phyloP scores from a whole-genome alignment of 2,888 invertebrate species.

The Steinernema hermaphroditum region DNA sequence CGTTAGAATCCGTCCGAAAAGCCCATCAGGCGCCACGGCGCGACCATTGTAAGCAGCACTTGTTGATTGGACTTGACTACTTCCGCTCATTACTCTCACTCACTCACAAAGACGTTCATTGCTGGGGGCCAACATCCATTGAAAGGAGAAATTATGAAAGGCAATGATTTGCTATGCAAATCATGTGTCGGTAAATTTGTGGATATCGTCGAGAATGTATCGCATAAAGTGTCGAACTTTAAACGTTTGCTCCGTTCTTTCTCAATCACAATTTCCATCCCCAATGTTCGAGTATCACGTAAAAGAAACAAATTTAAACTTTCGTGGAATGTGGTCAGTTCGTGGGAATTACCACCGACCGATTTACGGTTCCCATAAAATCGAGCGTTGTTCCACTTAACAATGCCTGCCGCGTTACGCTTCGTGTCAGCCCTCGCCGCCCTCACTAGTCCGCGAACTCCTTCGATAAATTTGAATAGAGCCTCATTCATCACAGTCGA shows the following conservation, averaged over 20 bases:
- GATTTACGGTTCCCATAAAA: conserved; percentile 19
- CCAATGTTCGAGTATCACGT: too few species aligned
- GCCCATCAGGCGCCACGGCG: too few species aligned
- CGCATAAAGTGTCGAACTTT: too few species aligned
- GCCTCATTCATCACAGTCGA: conserved; percentile 19
- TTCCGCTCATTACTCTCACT: conserved; percentile 10
- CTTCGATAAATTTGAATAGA: conserved; percentile 6
- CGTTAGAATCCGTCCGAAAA: too few species aligned
- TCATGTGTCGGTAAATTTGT: neutral
- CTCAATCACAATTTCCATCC: too few species aligned
- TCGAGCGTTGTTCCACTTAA: conserved; percentile 8
- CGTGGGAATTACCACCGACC: neutral
- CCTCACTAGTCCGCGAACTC: neutral
- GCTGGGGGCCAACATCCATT: neutral
- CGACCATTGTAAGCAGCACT: neutral
- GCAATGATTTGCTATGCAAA: neutral
- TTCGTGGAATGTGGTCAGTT: neutral
- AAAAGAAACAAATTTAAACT: neutral
- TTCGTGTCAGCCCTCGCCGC: conserved; percentile 15
- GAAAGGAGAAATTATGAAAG: neutral
- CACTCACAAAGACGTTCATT: neutral
- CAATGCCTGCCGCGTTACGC: conserved; percentile 18
- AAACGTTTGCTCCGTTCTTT: too few species aligned
- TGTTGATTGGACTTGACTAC: neutral
- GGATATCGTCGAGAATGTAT: too few species aligned